Conservation (phyloP, 1,140 invertebrate genomes). For the Venustaconcha ellipsiformis region DNA sequence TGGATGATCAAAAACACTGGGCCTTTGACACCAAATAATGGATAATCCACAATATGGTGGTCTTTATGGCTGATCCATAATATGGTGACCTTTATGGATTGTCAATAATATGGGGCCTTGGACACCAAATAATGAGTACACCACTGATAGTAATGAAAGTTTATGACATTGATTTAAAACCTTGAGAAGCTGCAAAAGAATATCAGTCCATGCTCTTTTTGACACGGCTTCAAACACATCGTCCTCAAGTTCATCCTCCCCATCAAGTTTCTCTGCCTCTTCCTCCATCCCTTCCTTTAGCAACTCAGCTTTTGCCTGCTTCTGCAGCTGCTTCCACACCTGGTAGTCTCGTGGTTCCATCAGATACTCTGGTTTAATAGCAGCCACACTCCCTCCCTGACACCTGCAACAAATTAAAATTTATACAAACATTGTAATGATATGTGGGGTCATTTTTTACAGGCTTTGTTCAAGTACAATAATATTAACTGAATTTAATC, state of each 20-base stretch:
- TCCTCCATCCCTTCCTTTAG: slow-evolving; percentile 40
- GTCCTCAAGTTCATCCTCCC: slow-evolving; percentile 55
- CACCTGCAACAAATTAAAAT: slow-evolving; percentile 45
- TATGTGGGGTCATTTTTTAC: too few species aligned
- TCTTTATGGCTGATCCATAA: too few species aligned
- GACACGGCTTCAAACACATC: slow-evolving; percentile 68
- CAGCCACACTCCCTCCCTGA: slow-evolving; percentile 66
- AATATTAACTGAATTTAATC: too few species aligned
- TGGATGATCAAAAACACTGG: too few species aligned
- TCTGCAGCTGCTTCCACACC: slow-evolving; percentile 63
- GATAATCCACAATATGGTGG: too few species aligned
- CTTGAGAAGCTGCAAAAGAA: slow-evolving; percentile 67
- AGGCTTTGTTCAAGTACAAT: too few species aligned
- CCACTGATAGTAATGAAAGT: too few species aligned
- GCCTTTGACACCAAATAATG: too few species aligned
- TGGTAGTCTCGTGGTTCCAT: slow-evolving; percentile 64
- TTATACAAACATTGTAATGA: too few species aligned
- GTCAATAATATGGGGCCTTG: too few species aligned
- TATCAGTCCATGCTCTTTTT: slow-evolving; percentile 67
- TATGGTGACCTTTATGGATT: too few species aligned
- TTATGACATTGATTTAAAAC: slow-evolving; percentile 28
- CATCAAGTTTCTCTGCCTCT: slow-evolving; percentile 30
- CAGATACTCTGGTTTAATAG: slow-evolving; percentile 67
- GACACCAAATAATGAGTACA: too few species aligned
- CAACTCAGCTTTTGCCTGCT: slow-evolving; percentile 45